Evolutionary conservation across 2,888 invertebrate genomes (phyloP), one percentile per base, ranked within the genome.

Genomic region (Tenodera sinensis): DNA sequence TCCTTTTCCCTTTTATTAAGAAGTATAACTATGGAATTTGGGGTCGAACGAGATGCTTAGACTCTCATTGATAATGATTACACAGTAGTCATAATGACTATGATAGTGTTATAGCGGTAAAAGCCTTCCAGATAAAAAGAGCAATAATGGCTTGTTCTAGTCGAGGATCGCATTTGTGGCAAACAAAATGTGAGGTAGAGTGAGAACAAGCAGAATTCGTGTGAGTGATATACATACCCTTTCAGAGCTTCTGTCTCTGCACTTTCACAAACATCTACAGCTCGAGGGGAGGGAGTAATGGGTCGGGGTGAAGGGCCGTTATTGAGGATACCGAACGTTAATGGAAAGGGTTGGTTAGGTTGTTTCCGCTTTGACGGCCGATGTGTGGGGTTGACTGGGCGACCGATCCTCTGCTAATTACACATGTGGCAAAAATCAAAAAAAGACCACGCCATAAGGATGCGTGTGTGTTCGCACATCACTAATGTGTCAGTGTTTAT

Each of bases 401-500:
- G 54, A 71, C 54, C 54, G 25, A 71, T 71, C 54, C 34, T 84
- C 30, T 30, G 54, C 54, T 71, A 71, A 84, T 34, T 47, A 85
- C 54, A 85, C 54, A 47, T 34, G 42, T 85, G 85, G 47, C 85
- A 85, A 47, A 84, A 85, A 85, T 85, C 85, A 85, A 85, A 85
- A 85, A 54, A 71, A 71, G 54, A 25, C 54, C 54, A 71, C 54
- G 54, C 54, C 54, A 71, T 71, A 71, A 71, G 25, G 54, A 71
- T 71, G 54, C 54, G 54, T 71, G 54, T 71, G 54, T 71, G 54
- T 71, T 71, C 54, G 54, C 54, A 71, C 54, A 71, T 71, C 54
- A 71, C 54, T 71, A 71, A 71, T 71, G 54, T 71, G 54, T 71
- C 54, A 71, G 54, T 71, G 54, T 71, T 71, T 71, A 71, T 71